Evolutionary conservation across 2,888 invertebrate genomes (phyloP).

Genomic region (Mystacides longicornis): DNA sequence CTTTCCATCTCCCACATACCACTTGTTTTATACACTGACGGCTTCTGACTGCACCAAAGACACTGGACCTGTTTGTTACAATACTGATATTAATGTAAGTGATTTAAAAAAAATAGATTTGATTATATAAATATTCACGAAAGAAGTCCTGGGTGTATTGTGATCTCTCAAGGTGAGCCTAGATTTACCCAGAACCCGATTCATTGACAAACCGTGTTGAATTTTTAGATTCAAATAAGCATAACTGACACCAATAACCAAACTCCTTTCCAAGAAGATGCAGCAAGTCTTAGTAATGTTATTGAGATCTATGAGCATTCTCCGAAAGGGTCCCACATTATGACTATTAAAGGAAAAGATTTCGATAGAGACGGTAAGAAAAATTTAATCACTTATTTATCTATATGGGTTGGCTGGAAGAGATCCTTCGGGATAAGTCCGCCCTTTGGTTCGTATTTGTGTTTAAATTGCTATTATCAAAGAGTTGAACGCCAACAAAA

Average conservation of each 20-base stretch:
- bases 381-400: not conserved
- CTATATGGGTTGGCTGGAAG: not conserved
- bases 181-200: too few relatives aligned
- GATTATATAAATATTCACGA: too few relatives aligned
- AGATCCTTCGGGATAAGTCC: too few relatives aligned
- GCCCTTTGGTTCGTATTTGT: too few relatives aligned
- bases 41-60: constrained; percentile 42
- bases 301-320: constrained; percentile 48
- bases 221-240: constrained; percentile 45
- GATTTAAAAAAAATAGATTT: too few relatives aligned
- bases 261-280: constrained; percentile 36
- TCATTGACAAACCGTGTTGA: too few relatives aligned
- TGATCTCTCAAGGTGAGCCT: too few relatives aligned
- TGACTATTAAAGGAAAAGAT: constrained; percentile 41
- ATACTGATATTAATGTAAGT: not conserved
- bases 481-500: too few relatives aligned
- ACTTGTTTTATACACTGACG: constrained; percentile 47
- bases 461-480: too few relatives aligned
- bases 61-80: not conserved
- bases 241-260: constrained; percentile 58
- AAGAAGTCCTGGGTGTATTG: too few relatives aligned
- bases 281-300: constrained; percentile 32
- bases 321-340: constrained; percentile 36
- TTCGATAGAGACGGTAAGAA: constrained; percentile 52
- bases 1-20: constrained; percentile 33